A percentile compares a stretch with the other conserved stretches of the same genome.
These are phyloP conservation scores for Drosophila burlai DNA, from an alignment of 1,140 invertebrate species.

Conservation along the genomic window DNA sequence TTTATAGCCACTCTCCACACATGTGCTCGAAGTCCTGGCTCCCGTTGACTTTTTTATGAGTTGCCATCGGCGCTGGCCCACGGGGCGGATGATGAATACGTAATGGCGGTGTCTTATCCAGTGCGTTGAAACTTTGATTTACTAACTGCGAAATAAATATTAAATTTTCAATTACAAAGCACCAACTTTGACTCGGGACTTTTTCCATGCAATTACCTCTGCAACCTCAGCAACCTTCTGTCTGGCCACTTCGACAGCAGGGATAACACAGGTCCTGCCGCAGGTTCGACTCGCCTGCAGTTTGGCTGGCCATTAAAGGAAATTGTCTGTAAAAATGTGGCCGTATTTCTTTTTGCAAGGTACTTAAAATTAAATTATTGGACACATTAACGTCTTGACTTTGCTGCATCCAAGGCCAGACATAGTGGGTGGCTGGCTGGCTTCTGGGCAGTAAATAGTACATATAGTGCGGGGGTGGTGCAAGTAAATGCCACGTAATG, in stretches of 20 bases:
- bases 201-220: constrained; percentile 80
- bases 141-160: constrained; percentile 84
- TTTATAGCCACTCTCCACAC: constrained; percentile 70
- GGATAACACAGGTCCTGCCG: constrained; percentile 30
- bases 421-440: constrained; percentile 4
- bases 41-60: constrained; percentile 38
- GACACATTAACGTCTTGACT: constrained; percentile 84
- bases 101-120: constrained; percentile 73
- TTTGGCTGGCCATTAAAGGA: constrained; percentile 73
- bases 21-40: constrained; percentile 38
- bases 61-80: constrained; percentile 12
- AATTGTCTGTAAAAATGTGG: constrained; percentile 84
- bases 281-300: constrained; percentile 48
- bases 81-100: constrained; percentile 80
- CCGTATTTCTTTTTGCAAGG: constrained; percentile 84
- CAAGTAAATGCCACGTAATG: constrained; percentile 81
- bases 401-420: constrained; percentile 35
- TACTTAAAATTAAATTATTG: constrained; percentile 84
- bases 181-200: constrained; percentile 59
- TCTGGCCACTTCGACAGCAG: constrained; percentile 49
- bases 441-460: constrained; percentile 1
- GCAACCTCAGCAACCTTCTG: not conserved
- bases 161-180: constrained; percentile 78
- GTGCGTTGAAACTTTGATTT: constrained; percentile 78
- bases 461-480: constrained; percentile 15